Evolutionary conservation across 2,113 vertebrate species (phyloP), one percentile per base, ranked within the genome.

Genomic region (Rhodinocichla rosea): DNA sequence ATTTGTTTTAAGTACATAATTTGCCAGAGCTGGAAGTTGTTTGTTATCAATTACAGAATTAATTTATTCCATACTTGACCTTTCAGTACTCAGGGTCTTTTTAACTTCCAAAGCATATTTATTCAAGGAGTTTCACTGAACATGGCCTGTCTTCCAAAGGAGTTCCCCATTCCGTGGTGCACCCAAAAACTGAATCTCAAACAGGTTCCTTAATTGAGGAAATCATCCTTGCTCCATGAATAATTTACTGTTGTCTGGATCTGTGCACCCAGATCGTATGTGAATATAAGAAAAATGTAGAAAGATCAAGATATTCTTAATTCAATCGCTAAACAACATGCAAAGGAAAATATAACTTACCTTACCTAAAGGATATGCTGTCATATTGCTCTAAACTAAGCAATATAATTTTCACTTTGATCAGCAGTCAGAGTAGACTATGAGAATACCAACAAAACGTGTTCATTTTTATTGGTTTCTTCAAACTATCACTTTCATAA

Each of bases 61-160:
- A 74, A 93, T 94, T 89, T 83, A 89, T 56, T 94, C 42, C 64
- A 52, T 89, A 56, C 74, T 90, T 96, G 88, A 90, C 89, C 73
- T 94, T 92, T 79, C 2, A 6, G 64, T 90, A 52, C 32, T 90
- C 21, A 64, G 59, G 64, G 59, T 63, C 42, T 70, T 21, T 56
- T 56, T 21, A 56, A 56, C 53, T 33, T 82, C 52, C 52, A 35
- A 42, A 85, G 30, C 30, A 8, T 57, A 19, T 78, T 85, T 69
- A 26, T 80, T 49, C 59, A 52, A 55, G 59, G 32, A 87, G n/a
- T 45, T 71, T 64, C 67, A 40, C 13, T 44, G 70, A 87, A 56
- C 2, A 1, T 20, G 67, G 33, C 39, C 1, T 1, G 2, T 68
- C 42, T 83, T 78, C 77, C 47, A 68, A 0, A 53, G 15, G 21